Conservation (phyloP, 2,797 vertebrate genomes). For the Enteromius anoplus region DNA sequence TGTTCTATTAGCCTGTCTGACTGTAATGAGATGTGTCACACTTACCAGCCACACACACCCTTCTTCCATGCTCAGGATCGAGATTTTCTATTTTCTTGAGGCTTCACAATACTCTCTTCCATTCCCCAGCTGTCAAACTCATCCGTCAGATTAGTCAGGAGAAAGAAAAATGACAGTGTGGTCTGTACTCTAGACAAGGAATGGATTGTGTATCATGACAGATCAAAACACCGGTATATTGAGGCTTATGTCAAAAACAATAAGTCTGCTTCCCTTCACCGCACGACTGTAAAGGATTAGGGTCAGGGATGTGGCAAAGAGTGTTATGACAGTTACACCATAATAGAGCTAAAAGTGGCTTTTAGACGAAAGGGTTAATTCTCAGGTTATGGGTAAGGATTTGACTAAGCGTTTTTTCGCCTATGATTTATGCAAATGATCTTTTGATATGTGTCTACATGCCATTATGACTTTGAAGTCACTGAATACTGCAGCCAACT, state of each 20-base stretch:
- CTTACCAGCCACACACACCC: constrained; percentile 4
- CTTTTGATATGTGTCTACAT: not conserved
- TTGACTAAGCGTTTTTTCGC: not conserved
- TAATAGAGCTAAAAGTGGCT: not conserved
- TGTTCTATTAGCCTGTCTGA: constrained; percentile 49
- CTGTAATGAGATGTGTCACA: constrained; percentile 47
- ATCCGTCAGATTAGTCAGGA: constrained; percentile 21
- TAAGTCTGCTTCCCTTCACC: constrained; percentile 25
- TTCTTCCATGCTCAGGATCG: not conserved
- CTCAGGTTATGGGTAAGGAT: not conserved
- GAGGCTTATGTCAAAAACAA: constrained; percentile 32
- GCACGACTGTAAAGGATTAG: constrained; percentile 20
- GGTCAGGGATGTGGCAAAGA: constrained; percentile 21
- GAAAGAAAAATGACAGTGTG: constrained; percentile 3
- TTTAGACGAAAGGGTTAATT: constrained; percentile 20
- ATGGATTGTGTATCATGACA: constrained; percentile 31
- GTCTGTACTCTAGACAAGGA: constrained; percentile 17
- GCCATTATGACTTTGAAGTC: not conserved
- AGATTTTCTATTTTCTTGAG: constrained; percentile 33
- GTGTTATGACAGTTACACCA: not conserved
- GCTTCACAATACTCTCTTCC: constrained; percentile 12
- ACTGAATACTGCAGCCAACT: too few species aligned
- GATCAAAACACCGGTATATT: constrained; percentile 32
- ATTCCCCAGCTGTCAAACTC: constrained; percentile 44
- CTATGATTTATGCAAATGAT: constrained; percentile 12